Evolutionary conservation across 2,797 vertebrate species (phyloP).

Genomic region (Molothrus aeneus): DNA sequence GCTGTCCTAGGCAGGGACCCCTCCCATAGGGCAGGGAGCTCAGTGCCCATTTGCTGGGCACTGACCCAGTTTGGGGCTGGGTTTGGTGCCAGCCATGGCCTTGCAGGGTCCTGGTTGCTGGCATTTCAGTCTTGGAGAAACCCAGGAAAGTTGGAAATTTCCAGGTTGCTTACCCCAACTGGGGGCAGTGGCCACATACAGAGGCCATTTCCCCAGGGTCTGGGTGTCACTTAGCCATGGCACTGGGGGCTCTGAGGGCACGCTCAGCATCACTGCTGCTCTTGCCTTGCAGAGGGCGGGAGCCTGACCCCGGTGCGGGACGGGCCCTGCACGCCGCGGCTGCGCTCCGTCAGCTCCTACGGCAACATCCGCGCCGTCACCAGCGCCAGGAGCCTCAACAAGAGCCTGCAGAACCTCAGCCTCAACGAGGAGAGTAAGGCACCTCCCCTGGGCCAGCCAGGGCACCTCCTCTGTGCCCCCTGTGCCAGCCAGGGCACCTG

Average conservation of each 20-base stretch:
- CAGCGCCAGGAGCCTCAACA: constrained; percentile 91
- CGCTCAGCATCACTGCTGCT: not conserved
- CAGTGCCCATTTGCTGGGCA: not conserved
- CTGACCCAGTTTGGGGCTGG: fast-evolving
- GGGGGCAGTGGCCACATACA: no score
- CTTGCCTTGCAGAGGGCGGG: constrained; percentile 81
- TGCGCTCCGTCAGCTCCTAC: constrained; percentile 95
- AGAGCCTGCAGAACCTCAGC: constrained; percentile 97
- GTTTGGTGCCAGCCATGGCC: not conserved
- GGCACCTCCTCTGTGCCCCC: no score
- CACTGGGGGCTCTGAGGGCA: no score
- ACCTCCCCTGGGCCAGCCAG: no score
- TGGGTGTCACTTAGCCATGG: no score
- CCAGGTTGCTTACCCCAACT: no score
- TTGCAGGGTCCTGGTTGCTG: not conserved
- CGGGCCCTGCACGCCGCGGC: constrained; percentile 88
- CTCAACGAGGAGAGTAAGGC: constrained; percentile 89
- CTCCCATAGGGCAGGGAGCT: no score
- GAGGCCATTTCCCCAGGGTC: no score
- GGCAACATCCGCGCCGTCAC: constrained; percentile 94
- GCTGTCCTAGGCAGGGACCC: no score
- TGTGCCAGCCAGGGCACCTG: no score
- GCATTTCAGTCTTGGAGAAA: no score
- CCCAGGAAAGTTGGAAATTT: no score
- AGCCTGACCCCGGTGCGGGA: constrained; percentile 92